These are phyloP conservation scores for Brotula barbata DNA, from an alignment of 2,797 vertebrate species.

Conservation along the genomic window DNA sequence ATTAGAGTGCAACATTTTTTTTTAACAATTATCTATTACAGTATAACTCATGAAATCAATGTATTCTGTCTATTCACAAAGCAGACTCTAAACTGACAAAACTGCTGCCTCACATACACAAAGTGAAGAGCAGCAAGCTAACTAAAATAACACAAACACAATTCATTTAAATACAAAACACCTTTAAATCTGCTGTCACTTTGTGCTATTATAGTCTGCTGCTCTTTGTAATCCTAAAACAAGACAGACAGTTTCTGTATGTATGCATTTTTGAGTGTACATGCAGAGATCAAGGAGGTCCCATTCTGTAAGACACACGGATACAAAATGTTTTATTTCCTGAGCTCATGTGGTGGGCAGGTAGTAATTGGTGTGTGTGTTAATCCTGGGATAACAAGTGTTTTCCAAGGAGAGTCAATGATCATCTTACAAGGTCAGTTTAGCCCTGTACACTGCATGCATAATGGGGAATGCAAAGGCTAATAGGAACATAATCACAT, in stretches of 20 bases:
- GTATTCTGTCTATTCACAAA: too few species aligned
- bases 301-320: slow-evolving; percentile 28
- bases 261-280: not conserved
- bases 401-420: slow-evolving; percentile 75
- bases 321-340: slow-evolving; percentile 59
- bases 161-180: too few species aligned
- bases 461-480: slow-evolving; percentile 71
- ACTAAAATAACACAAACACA: too few species aligned
- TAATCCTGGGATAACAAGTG: slow-evolving; percentile 78
- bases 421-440: slow-evolving; percentile 78
- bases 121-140: too few species aligned
- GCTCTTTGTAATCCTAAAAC: not conserved
- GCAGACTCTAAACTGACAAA: too few species aligned
- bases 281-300: slow-evolving; percentile 4
- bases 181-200: too few species aligned
- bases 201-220: too few species aligned
- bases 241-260: not conserved
- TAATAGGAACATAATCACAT: slow-evolving; percentile 73
- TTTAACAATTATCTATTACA: too few species aligned
- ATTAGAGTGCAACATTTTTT: too few species aligned
- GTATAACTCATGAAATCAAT: too few species aligned
- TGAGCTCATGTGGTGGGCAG: slow-evolving; percentile 56
- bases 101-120: too few species aligned
- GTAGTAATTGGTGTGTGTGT: slow-evolving; percentile 73
- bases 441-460: slow-evolving; percentile 65